Percentiles rank a stretch among this genome's conserved stretches.
These are phyloP conservation scores for Anthonomus grandis DNA, from an alignment of 1,140 invertebrate genomes.

Conservation along the genomic window DNA sequence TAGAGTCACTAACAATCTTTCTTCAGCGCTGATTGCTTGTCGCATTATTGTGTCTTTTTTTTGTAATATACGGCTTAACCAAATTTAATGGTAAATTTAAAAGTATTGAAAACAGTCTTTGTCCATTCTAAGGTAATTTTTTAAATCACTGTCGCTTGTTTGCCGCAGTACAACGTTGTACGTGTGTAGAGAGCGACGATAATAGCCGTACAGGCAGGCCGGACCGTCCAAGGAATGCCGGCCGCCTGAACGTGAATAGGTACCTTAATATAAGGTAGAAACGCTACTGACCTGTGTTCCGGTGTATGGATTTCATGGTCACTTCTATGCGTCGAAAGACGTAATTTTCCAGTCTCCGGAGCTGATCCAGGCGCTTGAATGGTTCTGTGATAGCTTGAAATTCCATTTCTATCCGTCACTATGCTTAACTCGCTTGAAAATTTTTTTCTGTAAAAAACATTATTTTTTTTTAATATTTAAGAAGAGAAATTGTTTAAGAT, in stretches of 20 bases:
- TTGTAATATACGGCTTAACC: too few relatives aligned
- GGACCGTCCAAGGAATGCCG: too few relatives aligned
- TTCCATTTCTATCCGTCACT: conserved; percentile 35
- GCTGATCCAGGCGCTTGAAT: conserved; percentile 35
- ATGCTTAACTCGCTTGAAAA: conserved; percentile 54
- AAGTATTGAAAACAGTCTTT: not conserved
- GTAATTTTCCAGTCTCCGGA: conserved; percentile 33
- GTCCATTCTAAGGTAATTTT: not conserved
- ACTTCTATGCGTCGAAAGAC: conserved; percentile 55
- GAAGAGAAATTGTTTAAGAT: not conserved
- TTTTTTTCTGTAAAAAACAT: conserved; percentile 43
- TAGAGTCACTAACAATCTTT: too few relatives aligned
- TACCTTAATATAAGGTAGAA: too few relatives aligned
- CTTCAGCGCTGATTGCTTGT: too few relatives aligned
- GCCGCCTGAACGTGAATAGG: not conserved
- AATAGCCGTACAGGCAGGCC: not conserved
- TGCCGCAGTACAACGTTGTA: not conserved
- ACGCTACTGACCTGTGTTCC: conserved; percentile 46
- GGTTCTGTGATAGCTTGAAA: conserved; percentile 11
- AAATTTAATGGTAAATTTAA: too few relatives aligned
- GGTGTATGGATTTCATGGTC: conserved; percentile 61
- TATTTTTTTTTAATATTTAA: not conserved
- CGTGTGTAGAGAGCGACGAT: not conserved
- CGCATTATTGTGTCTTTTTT: too few relatives aligned
- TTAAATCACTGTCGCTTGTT: too few relatives aligned